Conservation (phyloP, 1,140 invertebrate species). For the Fragariocoptes setiger region DNA sequence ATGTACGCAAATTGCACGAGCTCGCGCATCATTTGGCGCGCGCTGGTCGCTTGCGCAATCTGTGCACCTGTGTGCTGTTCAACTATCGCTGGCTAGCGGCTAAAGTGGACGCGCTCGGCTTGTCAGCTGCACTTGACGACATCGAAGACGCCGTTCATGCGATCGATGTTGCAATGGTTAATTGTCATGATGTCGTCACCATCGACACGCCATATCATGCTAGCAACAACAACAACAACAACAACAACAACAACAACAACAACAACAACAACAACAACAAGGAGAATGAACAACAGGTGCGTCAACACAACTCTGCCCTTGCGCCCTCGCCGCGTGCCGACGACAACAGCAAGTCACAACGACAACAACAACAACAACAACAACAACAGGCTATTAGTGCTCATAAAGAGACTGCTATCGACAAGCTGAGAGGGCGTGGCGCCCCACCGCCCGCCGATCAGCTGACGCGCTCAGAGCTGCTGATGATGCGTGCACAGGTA, state of each 20-base stretch:
- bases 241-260: neutral
- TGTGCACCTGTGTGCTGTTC: conserved; percentile 74
- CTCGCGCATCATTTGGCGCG: conserved; percentile 72
- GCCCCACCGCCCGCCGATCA: neutral
- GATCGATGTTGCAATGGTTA: neutral
- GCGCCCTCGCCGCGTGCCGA: too few species aligned
- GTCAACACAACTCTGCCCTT: too few species aligned
- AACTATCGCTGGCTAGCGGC: conserved; percentile 93
- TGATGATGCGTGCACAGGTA: conserved; percentile 31
- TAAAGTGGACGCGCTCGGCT: conserved; percentile 67
- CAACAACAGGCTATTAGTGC: too few species aligned
- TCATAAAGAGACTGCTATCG: conserved; percentile 46
- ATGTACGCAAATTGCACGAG: conserved; percentile 68
- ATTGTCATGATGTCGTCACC: neutral
- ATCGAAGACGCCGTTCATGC: conserved; percentile 59
- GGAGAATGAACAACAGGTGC: neutral
- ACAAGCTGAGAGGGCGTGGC: conserved; percentile 15
- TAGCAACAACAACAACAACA: neutral
- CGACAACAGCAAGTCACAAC: too few species aligned
- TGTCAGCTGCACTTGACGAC: conserved; percentile 70
- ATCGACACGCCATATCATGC: neutral
- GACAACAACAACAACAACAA: too few species aligned
- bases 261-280: neutral
- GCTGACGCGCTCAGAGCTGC: conserved; percentile 4
- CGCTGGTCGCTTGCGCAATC: conserved; percentile 56